A percentile compares a stretch with the other conserved stretches of the same genome.
Evolutionary conservation across 30 jellyfish, hydroid and myxozoan genomes (phyloP).

Genomic region (Aurelia sp.): DNA sequence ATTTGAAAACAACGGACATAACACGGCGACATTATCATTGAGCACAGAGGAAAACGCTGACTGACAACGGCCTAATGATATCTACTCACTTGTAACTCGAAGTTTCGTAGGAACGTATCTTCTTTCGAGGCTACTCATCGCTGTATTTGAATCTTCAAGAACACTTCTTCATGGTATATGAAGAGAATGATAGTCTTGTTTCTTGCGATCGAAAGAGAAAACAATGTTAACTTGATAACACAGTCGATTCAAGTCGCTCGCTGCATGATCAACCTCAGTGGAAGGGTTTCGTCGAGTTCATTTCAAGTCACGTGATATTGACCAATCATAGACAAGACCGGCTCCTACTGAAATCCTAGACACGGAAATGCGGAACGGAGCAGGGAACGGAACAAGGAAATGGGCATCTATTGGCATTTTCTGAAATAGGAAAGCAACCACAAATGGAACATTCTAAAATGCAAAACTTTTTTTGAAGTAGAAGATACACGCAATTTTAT

Average conservation of each 20-base stretch:
- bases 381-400: not conserved
- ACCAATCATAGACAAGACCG: slow-evolving; percentile 76
- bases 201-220: not conserved
- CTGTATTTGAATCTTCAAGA: not conserved
- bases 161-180: slow-evolving; percentile 1
- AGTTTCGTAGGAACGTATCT: slow-evolving; percentile 68
- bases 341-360: not conserved
- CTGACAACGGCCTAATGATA: slow-evolving; percentile 50
- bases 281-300: slow-evolving; percentile 61
- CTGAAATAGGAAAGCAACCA: too few species aligned
- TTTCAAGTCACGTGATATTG: slow-evolving; percentile 80
- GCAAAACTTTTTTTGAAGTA: too few species aligned
- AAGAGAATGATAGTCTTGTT: not conserved
- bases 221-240: slow-evolving; percentile 12
- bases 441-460: too few species aligned
- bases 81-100: slow-evolving; percentile 75
- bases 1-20: slow-evolving; percentile 9
- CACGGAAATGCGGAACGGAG: not conserved
- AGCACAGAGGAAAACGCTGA: not conserved
- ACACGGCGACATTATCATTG: slow-evolving; percentile 26
- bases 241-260: slow-evolving; percentile 48
- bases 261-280: slow-evolving; percentile 65
- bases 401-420: too few species aligned
- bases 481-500: too few species aligned
- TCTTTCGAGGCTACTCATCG: slow-evolving; percentile 67